Base-by-base conservation (phyloP, 2,888 invertebrate genomes). In the Volucella inanis region DNA sequence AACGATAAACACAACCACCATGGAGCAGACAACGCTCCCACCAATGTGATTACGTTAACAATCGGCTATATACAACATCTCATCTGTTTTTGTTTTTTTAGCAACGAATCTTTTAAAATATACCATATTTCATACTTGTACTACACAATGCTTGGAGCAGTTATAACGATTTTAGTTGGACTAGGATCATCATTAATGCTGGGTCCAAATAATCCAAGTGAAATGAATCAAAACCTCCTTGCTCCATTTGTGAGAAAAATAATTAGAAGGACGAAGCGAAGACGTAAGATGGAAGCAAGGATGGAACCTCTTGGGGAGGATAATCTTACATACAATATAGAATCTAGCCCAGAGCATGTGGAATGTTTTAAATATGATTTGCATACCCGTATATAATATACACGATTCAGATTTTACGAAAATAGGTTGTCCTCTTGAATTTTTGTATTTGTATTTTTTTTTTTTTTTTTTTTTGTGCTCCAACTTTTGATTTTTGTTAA, bases 71-170 rank as follows among this genome's bases (percentile, higher is more conserved):
- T 8, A 4, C 15, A 14, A 39, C 14, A 39, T 57, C 4, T 22
- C 8, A 3, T 15, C 10, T 39, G 90, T 90, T 90, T 90, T 89
- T 90, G 89, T 22, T 55, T 59, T 71, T 75, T 62, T 79, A 91
- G 90, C 38, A 87, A 88, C 38, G 88, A 88, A 0, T 88, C 90
- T 1, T 92, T 92, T 43, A 89, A 90, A 74, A 90, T 96, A 31
- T 95, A 95, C 87, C 95, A 95, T 54, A 93, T 96, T 9, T 96
- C 96, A 0, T 96, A 96, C 91, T 93, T 96, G 89, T 96, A 96
- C 95, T 96, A 96, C 88, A 96, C 96, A 0, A 90, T 95, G 11
- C 90, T 94, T 10, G 95, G 95, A 0, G 92, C 93, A 6, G 45
- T 93, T 11, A 92, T 95, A 0, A 94, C 95, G 8, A 93, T 94